Evolutionary conservation across 1,140 invertebrate species (phyloP).

Genomic region (Cardiocondyla obscurior): DNA sequence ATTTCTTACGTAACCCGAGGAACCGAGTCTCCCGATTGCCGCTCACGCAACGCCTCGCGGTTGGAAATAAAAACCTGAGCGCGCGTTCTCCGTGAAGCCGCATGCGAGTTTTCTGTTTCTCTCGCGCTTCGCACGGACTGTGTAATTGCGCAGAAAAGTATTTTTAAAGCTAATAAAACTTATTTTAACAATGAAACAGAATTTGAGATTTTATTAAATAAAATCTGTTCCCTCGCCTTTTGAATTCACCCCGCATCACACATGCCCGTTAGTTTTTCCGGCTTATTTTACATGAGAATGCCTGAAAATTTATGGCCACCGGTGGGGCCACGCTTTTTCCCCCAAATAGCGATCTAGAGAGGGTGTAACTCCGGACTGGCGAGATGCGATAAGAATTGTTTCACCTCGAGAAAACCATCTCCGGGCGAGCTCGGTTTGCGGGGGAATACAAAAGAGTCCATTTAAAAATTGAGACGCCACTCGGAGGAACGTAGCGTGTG

Average conservation of each 20-base stretch:
- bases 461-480: slow-evolving; percentile 38
- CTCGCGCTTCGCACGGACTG: not conserved
- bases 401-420: slow-evolving; percentile 20
- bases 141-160: not conserved
- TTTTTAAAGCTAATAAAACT: not conserved
- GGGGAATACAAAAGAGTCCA: slow-evolving; percentile 29
- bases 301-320: slow-evolving; percentile 19
- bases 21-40: not conserved
- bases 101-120: not conserved
- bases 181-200: not conserved
- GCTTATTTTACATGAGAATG: slow-evolving; percentile 30
- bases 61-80: not conserved
- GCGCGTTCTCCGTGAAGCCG: no score
- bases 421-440: not conserved
- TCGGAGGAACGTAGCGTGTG: not conserved
- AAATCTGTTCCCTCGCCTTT: not conserved
- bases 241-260: not conserved
- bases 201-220: not conserved
- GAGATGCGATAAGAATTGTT: slow-evolving; percentile 46
- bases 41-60: not conserved
- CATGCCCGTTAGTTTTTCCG: not conserved
- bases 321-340: not conserved
- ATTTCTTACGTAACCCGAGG: slow-evolving; percentile 21
- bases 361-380: slow-evolving; percentile 8
- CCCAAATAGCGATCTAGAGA: not conserved